Conservation (phyloP, 2,888 invertebrate species). For the Oasisia sp. region DNA sequence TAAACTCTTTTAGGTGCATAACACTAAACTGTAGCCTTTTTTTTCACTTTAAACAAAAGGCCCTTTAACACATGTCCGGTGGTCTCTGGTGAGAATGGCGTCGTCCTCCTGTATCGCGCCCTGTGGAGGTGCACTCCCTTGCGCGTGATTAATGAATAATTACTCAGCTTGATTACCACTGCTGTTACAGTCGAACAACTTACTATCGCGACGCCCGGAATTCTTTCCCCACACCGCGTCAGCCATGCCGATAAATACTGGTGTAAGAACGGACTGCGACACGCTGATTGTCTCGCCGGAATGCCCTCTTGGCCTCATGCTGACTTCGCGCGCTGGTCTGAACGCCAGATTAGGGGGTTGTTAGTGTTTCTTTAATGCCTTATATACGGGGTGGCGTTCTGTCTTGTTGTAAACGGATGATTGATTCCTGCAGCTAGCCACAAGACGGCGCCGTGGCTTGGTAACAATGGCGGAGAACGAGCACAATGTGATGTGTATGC, state of each 20-base stretch:
- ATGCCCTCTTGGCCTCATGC: neutral
- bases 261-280: neutral
- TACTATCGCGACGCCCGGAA: neutral
- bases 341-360: constrained; percentile 17
- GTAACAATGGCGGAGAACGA: neutral
- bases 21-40: no score
- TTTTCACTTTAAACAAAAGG: no score
- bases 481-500: neutral
- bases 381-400: neutral
- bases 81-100: neutral
- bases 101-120: neutral
- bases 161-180: neutral
- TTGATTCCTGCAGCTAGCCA: neutral
- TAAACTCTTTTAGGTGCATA: no score
- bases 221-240: neutral
- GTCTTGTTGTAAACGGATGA: neutral
- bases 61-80: neutral
- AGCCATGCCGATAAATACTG: neutral
- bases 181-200: neutral
- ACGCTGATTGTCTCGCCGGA: neutral
- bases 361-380: neutral
- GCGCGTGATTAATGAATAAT: neutral
- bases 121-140: neutral
- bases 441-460: neutral
- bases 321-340: neutral